Evolutionary conservation across 30 jellyfish, hydroid and myxozoan genomes (phyloP), one percentile per base, ranked within the genome.

Genomic region (Aurelia aurita): DNA sequence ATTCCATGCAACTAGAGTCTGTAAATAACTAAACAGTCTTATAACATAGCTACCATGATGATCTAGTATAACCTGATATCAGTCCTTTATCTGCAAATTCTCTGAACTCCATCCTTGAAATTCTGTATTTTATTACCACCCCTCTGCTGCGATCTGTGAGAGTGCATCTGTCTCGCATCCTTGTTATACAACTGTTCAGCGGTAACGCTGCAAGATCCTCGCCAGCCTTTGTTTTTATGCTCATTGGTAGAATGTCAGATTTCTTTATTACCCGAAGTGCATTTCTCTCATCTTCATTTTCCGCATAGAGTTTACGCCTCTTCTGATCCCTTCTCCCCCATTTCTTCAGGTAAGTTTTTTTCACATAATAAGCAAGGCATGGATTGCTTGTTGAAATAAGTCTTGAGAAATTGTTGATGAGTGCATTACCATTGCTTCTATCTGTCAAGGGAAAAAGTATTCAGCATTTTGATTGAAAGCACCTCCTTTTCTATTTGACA

Each of bases 321-420:
- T 87, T 88, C 95, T 87, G 79, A 60, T 93, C 98, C 63, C 98
- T 79, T n/a, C 98, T 69, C n/a, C 96, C 98, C 97, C 97, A 93
- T 72, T 85, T 80, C 55, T 87, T 93, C 21, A 93, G 73, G 72
- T 93, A 93, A n/a, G 96, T 85, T 60, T 70, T 87, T 80, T 80
- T 92, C 54, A 93, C 89, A 61, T 93, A 93, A 72, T 78, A 93
- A 15, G 88, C 69, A 22, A 76, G 58, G 34, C 89, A 55, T 1
- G 77, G 65, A 54, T 61, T 67, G 63, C 89, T 57, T 76, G 96
- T 83, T 11, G 91, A 63, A 21, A 81, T 51, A 3, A 58, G 19
- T 20, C 74, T 47, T 7, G 72, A 53, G 34, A 62, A 4, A 12
- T 43, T 32, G 65, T 34, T 27, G 11, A 81, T 44, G 34, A 67